Evolutionary conservation across 2,797 vertebrate species (phyloP).

Genomic region (Champsocephalus esox): DNA sequence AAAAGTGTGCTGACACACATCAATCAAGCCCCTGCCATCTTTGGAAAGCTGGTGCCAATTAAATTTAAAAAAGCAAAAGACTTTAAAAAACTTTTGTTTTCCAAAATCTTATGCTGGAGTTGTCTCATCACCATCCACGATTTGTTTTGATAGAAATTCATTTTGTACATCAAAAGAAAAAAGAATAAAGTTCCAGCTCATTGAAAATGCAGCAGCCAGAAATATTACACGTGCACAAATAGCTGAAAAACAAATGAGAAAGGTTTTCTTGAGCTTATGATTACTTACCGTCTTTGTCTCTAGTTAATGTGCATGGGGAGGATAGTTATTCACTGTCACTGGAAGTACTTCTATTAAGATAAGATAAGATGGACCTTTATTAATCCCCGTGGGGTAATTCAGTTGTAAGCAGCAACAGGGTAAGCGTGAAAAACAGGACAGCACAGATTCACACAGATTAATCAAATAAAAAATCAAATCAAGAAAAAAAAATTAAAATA

Average conservation of each 20-base stretch:
- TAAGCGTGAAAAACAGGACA: too few relatives aligned
- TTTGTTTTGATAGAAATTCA: slow-evolving; percentile 37
- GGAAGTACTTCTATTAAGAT: neutral
- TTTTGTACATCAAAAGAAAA: slow-evolving; percentile 41
- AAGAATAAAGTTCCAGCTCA: slow-evolving; percentile 1
- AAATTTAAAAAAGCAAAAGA: slow-evolving; percentile 28
- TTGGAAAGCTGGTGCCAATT: slow-evolving; percentile 41
- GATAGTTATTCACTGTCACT: neutral
- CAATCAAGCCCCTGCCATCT: slow-evolving; percentile 12
- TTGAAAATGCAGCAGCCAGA: slow-evolving; percentile 22
- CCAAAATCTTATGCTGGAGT: neutral
- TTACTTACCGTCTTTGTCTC: neutral
- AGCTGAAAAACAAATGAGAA: slow-evolving; percentile 15
- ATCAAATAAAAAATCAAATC: too few relatives aligned
- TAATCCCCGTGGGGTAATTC: too few relatives aligned
- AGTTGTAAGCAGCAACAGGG: too few relatives aligned
- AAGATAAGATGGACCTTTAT: too few relatives aligned
- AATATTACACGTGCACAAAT: neutral
- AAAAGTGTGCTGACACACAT: slow-evolving; percentile 10
- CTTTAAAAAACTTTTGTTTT: slow-evolving; percentile 25
- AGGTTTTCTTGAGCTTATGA: slow-evolving; percentile 1
- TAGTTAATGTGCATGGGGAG: neutral
- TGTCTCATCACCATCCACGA: slow-evolving; percentile 10
- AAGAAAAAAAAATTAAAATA: too few relatives aligned
- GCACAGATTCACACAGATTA: too few relatives aligned